phyloP scores from a whole-genome alignment of 2,797 vertebrate genomes.

The Rhynchonycteris naso region DNA sequence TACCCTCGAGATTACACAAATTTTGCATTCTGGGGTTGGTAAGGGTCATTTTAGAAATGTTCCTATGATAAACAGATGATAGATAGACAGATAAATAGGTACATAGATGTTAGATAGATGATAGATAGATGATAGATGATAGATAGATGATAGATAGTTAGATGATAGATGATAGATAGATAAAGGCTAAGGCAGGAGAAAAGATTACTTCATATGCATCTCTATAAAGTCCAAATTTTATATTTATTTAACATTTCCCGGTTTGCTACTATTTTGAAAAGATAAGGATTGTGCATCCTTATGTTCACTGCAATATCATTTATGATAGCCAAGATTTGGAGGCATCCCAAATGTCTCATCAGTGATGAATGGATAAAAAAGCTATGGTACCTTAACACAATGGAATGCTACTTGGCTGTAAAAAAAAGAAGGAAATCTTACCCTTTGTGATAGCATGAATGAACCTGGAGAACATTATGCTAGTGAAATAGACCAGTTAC shows the following conservation, averaged over 20 bases:
- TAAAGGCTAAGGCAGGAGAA: neutral
- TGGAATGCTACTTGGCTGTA: no score
- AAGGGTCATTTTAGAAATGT: neutral
- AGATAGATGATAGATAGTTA: neutral
- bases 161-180: neutral
- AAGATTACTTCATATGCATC: conserved; percentile 65
- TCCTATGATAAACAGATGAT: neutral
- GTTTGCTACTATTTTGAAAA: conserved; percentile 81
- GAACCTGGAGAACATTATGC: no score
- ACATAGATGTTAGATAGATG: neutral
- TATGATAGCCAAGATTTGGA: no score
- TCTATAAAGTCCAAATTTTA: conserved; percentile 80
- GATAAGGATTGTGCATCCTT: conserved; percentile 50
- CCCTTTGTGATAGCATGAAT: no score
- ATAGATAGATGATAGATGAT: no score
- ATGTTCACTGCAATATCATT: no score
- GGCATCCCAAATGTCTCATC: no score
- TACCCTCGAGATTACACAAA: neutral
- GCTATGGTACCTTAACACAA: no score
- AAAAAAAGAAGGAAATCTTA: no score
- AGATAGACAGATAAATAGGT: neutral
- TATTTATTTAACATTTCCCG: conserved; percentile 75
- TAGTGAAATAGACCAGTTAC: no score
- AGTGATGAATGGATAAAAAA: no score
- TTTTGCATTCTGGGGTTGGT: neutral